phyloP scores from a whole-genome alignment of 2,113 vertebrate species.

The Seriola dumerili region DNA sequence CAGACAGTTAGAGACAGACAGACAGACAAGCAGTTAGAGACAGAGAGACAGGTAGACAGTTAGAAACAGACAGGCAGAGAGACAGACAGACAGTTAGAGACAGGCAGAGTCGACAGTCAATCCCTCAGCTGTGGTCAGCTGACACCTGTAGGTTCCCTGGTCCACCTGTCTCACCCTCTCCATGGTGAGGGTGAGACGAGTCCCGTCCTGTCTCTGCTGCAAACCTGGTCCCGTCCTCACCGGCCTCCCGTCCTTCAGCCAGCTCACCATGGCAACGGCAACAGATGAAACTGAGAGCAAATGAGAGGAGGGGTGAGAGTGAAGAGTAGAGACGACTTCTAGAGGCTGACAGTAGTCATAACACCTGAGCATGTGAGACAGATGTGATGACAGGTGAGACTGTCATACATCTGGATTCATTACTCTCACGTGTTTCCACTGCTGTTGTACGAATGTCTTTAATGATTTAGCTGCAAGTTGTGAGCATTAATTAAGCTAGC shows the following conservation, averaged over 20 bases:
- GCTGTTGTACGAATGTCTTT: no score
- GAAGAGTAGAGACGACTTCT: neutral
- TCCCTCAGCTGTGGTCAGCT: constrained; percentile 35
- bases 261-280: constrained; percentile 31
- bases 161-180: constrained; percentile 50
- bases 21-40: neutral
- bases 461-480: no score
- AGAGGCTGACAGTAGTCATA: neutral
- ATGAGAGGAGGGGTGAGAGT: neutral
- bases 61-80: neutral
- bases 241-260: constrained; percentile 39
- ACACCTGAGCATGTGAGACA: neutral
- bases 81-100: neutral
- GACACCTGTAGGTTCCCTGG: constrained; percentile 51
- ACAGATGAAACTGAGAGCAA: constrained; percentile 28
- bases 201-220: constrained; percentile 41
- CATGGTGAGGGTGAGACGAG: constrained; percentile 24
- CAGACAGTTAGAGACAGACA: no score
- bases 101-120: constrained; percentile 7
- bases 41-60: neutral
- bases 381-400: no score
- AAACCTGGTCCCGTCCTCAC: constrained; percentile 17
- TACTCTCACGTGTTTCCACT: no score
- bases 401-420: no score
- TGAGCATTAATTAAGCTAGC: no score